Evolutionary conservation across 2,113 vertebrate genomes (phyloP).

Genomic region (Eublepharis macularius): DNA sequence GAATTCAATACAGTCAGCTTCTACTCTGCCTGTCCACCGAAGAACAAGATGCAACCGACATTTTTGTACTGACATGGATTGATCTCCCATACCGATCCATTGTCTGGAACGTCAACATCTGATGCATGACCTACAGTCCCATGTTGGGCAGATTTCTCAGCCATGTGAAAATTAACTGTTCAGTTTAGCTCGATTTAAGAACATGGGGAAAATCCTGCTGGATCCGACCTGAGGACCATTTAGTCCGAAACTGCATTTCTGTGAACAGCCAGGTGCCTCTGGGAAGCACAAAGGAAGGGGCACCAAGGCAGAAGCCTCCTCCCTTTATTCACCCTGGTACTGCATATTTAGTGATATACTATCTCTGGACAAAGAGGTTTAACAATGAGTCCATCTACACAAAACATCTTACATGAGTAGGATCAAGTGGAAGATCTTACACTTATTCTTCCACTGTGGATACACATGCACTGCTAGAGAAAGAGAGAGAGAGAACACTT

Average conservation of each 20-base stretch:
- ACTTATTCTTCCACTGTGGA: no score
- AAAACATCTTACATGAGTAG: no score
- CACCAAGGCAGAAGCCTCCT: neutral
- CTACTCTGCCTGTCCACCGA: fast-evolving
- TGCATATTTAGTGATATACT: no score
- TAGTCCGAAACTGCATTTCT: neutral
- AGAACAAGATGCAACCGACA: fast-evolving
- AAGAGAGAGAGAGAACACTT: no score
- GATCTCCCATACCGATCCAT: neutral
- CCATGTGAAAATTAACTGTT: neutral
- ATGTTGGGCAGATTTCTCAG: neutral
- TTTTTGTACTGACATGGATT: neutral
- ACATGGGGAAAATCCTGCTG: neutral
- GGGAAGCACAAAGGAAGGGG: neutral
- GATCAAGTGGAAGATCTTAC: no score
- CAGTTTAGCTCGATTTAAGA: neutral
- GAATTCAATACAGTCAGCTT: neutral
- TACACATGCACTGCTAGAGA: no score
- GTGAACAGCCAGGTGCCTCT: neutral
- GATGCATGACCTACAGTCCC: neutral
- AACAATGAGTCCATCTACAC: no score
- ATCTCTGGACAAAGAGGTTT: no score
- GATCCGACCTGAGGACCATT: neutral
- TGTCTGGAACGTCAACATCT: neutral
- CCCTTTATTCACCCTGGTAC: neutral